Conservation (phyloP, 2,888 invertebrate species). For the Celastrina argiolus region DNA sequence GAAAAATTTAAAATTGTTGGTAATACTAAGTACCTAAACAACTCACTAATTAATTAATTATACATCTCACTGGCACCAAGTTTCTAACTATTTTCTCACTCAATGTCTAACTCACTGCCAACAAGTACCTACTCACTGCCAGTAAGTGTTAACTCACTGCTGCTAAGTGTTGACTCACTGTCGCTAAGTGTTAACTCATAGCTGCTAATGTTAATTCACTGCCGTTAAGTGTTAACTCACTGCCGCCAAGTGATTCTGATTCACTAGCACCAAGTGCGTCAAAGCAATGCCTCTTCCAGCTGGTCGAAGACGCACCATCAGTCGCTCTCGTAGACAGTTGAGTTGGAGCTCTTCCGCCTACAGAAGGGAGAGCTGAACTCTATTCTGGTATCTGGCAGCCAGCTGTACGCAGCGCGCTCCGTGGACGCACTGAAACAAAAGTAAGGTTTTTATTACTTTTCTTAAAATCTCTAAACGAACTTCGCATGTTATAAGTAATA, state of each 20-base stretch:
- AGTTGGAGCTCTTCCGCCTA: conserved; percentile 66
- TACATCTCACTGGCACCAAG: no score
- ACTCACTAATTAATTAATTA: no score
- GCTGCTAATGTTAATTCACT: conserved; percentile 30
- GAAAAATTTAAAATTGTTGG: not conserved
- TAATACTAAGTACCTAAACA: not conserved
- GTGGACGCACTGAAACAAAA: conserved; percentile 67
- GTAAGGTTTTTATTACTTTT: conserved; percentile 19
- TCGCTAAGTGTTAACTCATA: conserved; percentile 41
- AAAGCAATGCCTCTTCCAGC: conserved; percentile 68
- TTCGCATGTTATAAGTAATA: not conserved
- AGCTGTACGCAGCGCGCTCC: conserved; percentile 76
- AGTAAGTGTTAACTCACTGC: not conserved
- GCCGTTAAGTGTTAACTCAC: conserved; percentile 23
- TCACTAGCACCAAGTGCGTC: conserved; percentile 43
- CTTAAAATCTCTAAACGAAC: not conserved
- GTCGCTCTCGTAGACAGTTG: conserved; percentile 72
- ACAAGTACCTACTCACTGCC: conserved; percentile 36
- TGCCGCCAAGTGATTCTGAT: conserved; percentile 41
- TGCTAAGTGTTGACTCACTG: conserved; percentile 21
- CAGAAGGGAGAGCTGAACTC: conserved; percentile 68
- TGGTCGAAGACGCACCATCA: conserved; percentile 69
- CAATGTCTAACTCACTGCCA: conserved; percentile 32
- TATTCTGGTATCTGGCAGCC: conserved; percentile 71
- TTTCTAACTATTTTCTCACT: no score